These are phyloP conservation scores for Medauroidea extradentata DNA, from an alignment of 1,140 invertebrate species.

Conservation along the genomic window DNA sequence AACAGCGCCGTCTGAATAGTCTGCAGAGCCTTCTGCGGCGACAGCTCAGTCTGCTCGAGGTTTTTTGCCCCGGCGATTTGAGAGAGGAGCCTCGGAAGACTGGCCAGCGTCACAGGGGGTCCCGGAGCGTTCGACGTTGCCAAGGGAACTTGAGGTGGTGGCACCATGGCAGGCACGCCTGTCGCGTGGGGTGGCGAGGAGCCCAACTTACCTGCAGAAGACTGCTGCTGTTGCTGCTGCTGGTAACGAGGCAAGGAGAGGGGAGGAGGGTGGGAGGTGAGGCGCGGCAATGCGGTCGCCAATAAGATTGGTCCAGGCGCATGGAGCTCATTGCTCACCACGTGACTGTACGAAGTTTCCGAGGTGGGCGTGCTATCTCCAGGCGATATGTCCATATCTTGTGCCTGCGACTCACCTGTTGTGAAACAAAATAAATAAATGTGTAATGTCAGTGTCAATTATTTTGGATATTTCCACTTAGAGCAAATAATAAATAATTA, in stretches of 20 bases:
- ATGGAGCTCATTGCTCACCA: not conserved
- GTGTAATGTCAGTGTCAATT: too few relatives aligned
- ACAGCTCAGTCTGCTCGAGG: conserved; percentile 47
- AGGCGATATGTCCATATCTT: conserved; percentile 85
- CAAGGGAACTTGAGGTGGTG: not conserved
- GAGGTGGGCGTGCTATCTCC: conserved; percentile 76
- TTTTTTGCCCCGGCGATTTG: conserved; percentile 48
- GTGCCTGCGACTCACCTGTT: conserved; percentile 39
- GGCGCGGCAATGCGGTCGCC: conserved; percentile 47
- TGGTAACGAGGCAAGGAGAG: not conserved
- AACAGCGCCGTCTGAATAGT: conserved; percentile 56
- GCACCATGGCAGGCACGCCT: conserved; percentile 1
- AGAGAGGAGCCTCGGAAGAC: conserved; percentile 48
- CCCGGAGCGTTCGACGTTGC: conserved; percentile 34
- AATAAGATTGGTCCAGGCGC: conserved; percentile 50
- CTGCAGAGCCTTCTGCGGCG: conserved; percentile 54
- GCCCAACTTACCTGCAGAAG: not conserved
- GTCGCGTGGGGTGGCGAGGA: not conserved
- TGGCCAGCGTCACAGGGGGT: conserved; percentile 49
- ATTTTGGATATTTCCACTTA: too few relatives aligned
- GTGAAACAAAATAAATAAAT: not conserved
- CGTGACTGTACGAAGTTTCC: conserved; percentile 50
- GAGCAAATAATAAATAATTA: too few relatives aligned
- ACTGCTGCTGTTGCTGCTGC: conserved; percentile 1
- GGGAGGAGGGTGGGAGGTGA: not conserved